phyloP scores from a whole-genome alignment of 2,888 invertebrate genomes.

The Phyto melanocephala region DNA sequence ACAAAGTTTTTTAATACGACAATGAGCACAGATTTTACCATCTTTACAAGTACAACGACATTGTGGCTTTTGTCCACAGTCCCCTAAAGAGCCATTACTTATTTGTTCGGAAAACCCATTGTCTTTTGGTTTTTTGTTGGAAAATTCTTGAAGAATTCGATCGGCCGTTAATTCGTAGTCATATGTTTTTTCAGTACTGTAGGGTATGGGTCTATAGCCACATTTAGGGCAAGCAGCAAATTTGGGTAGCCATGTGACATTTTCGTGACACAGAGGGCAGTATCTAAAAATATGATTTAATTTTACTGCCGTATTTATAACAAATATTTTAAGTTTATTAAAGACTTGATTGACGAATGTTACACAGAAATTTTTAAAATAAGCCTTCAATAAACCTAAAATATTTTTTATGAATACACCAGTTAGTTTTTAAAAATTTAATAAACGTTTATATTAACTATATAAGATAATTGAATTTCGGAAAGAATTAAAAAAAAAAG shows the following conservation, averaged over 20 bases:
- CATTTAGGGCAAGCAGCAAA: slow-evolving; percentile 77
- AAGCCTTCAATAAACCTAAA: too few species aligned
- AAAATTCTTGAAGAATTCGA: slow-evolving; percentile 70
- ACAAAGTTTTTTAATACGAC: slow-evolving; percentile 72
- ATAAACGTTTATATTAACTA: too few species aligned
- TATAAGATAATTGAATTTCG: too few species aligned
- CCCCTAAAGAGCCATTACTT: not conserved
- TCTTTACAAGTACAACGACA: slow-evolving; percentile 70
- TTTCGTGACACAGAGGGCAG: slow-evolving; percentile 73
- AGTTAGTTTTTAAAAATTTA: too few species aligned
- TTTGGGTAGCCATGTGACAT: slow-evolving; percentile 77
- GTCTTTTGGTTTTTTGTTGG: slow-evolving; percentile 52
- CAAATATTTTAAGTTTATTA: too few species aligned
- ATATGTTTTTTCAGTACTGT: slow-evolving; percentile 68
- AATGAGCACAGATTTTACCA: slow-evolving; percentile 70
- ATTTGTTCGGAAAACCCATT: slow-evolving; percentile 4
- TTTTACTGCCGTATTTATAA: too few species aligned
- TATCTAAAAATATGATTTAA: slow-evolving; percentile 62
- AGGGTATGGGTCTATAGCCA: slow-evolving; percentile 71
- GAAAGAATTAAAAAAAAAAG: not conserved
- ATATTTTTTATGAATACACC: too few species aligned
- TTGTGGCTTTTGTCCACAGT: not conserved
- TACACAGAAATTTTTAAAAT: too few species aligned
- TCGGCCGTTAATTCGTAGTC: slow-evolving; percentile 73
- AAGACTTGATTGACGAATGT: too few species aligned